Evolutionary conservation across 2,113 vertebrate genomes (phyloP), one percentile per base, ranked within the genome.

Genomic region (Boulengerochromis microlepis): DNA sequence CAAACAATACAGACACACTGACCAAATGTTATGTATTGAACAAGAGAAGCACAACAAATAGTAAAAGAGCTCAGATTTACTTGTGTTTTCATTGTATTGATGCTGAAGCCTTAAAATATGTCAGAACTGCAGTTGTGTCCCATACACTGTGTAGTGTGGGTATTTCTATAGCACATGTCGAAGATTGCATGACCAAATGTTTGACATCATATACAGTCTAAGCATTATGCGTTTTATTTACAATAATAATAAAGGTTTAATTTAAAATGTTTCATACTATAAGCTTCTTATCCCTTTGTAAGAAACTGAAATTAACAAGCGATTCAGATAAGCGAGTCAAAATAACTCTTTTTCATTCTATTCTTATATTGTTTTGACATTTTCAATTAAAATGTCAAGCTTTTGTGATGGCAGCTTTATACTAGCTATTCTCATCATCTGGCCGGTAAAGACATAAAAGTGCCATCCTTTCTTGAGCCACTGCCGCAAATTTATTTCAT

Each of bases 331-430:
- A 8, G 56, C 61, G 19, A 57, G 22, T 19, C 33, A 53, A 52
- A 85, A 61, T 47, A 29, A 53, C 64, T 69, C n/a, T 24, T 31
- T 2, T 35, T 81, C 13, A 11, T 83, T 69, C 35, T 81, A 78
- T 82, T 84, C 24, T 80, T 26, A 10, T 9, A 47, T 42, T 76
- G 64, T 92, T 91, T 88, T 89, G 87, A 86, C 82, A 85, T 87
- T 92, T 94, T 91, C 81, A 90, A 87, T 94, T 87, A 92, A 90
- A 89, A 71, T 33, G 35, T 89, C 12, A 61, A 66, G 26, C 66
- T 82, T 84, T 47, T 87, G 6, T 59, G 8, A n/a, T 54, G 29
- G 71, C 15, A 4, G 22, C 64, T 80, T 92, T 76, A 69, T 82
- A 86, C 87, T 31, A 57, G 64, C 84, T 93, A 24, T 86, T 90